These are phyloP conservation scores for Drosophila neotestacea DNA, from an alignment of 2,888 invertebrate genomes.

Conservation along the genomic window DNA sequence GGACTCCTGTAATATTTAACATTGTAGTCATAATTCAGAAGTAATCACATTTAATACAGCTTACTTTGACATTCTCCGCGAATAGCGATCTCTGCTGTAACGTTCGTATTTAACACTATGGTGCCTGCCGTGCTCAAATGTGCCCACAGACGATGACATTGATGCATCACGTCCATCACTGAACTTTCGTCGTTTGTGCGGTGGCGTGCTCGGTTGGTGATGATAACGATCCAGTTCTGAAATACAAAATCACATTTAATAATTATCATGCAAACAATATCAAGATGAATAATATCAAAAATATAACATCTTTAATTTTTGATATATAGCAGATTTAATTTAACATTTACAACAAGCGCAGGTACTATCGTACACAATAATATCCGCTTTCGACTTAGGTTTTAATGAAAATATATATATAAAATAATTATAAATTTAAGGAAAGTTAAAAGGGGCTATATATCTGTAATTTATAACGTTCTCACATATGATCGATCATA, in stretches of 20 bases:
- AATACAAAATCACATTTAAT: constrained; percentile 10
- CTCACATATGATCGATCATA: too few species aligned
- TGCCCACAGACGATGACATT: constrained; percentile 48
- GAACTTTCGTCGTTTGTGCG: constrained; percentile 84
- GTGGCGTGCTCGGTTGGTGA: constrained; percentile 83
- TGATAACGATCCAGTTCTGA: constrained; percentile 82
- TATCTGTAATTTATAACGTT: too few species aligned
- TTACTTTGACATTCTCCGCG: constrained; percentile 81
- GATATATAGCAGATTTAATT: background rate
- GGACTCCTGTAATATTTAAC: constrained; percentile 75
- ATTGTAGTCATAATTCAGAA: background rate
- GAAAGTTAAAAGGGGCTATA: too few species aligned
- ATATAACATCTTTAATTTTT: background rate
- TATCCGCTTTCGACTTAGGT: too few species aligned
- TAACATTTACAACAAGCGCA: background rate
- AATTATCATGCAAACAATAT: background rate
- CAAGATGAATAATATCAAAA: background rate
- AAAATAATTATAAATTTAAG: too few species aligned
- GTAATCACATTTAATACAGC: background rate
- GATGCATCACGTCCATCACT: constrained; percentile 70
- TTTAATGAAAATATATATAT: too few species aligned
- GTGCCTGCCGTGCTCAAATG: constrained; percentile 77
- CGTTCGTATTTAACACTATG: constrained; percentile 80
- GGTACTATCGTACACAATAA: too few species aligned
- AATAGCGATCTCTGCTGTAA: constrained; percentile 81